Percentiles rank a stretch among this genome's conserved stretches.
phyloP scores from a whole-genome alignment of 2,888 invertebrate genomes.

The Gasteruption jaculator region DNA sequence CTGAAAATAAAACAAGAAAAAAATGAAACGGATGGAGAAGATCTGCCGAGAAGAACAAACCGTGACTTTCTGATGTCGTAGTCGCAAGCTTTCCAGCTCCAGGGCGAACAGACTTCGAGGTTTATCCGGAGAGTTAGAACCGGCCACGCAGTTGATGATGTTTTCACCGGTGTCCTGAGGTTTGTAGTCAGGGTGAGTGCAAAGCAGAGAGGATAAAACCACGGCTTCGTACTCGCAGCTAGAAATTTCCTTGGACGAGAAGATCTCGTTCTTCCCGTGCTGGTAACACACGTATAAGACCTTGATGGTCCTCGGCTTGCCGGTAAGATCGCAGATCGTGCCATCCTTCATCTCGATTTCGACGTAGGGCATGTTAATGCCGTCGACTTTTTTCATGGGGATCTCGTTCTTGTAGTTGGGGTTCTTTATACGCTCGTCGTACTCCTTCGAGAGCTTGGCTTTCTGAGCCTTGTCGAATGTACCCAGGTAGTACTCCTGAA shows the following conservation, averaged over 20 bases:
- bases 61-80: slow-evolving; percentile 60
- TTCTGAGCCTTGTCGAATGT: slow-evolving; percentile 68
- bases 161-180: slow-evolving; percentile 75
- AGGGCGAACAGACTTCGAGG: slow-evolving; percentile 69
- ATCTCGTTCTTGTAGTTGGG: slow-evolving; percentile 54
- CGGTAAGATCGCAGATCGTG: slow-evolving; percentile 87
- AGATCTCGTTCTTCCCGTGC: slow-evolving; percentile 87
- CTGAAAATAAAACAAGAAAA: too few species aligned
- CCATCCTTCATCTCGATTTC: slow-evolving; percentile 86
- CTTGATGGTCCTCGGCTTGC: slow-evolving; percentile 74
- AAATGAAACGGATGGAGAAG: too few species aligned
- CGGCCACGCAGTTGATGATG: slow-evolving; percentile 69
- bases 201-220: slow-evolving; percentile 81
- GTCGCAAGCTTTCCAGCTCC: slow-evolving; percentile 68
- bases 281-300: slow-evolving; percentile 86
- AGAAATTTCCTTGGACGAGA: slow-evolving; percentile 86
- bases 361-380: slow-evolving; percentile 81
- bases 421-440: slow-evolving; percentile 56
- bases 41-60: slow-evolving; percentile 52
- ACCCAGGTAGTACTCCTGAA: slow-evolving; percentile 84
- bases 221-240: slow-evolving; percentile 94
- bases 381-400: slow-evolving; percentile 75
- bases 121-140: slow-evolving; percentile 64
- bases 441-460: slow-evolving; percentile 55
- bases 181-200: slow-evolving; percentile 84